Evolutionary conservation across 2,888 invertebrate species (phyloP).

Genomic region (Pegoplata infirma): DNA sequence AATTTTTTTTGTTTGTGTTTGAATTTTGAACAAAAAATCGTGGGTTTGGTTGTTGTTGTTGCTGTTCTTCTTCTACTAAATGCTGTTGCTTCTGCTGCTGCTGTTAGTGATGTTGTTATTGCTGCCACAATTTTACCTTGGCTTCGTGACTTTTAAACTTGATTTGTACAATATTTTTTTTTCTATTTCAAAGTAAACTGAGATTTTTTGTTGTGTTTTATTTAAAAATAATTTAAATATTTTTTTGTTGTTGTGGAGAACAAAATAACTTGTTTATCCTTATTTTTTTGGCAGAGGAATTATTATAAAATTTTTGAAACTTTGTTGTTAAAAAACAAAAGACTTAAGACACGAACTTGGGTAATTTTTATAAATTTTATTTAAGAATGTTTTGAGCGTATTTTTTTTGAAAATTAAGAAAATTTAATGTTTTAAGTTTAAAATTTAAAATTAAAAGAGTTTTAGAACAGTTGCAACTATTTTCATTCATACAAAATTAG

Average conservation of each 20-base stretch:
- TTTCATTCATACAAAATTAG: too few species aligned
- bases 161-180: conserved; percentile 56
- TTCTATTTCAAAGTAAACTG: conserved; percentile 10
- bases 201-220: conserved; percentile 9
- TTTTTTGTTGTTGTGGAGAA: not conserved
- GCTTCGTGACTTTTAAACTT: conserved; percentile 69
- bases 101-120: conserved; percentile 42
- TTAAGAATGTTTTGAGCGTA: too few species aligned
- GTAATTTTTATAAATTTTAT: too few species aligned
- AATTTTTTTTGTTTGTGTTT: not conserved
- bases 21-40: conserved; percentile 37
- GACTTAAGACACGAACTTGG: conserved; percentile 28
- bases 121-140: conserved; percentile 66
- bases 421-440: too few species aligned
- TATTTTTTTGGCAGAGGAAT: too few species aligned
- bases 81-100: conserved; percentile 42
- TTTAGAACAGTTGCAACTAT: too few species aligned
- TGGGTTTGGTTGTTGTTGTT: conserved; percentile 58
- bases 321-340: conserved; percentile 2
- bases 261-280: not conserved
- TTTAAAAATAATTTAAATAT: conserved; percentile 34
- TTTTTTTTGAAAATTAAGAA: too few species aligned
- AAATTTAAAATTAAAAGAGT: too few species aligned
- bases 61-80: conserved; percentile 45
- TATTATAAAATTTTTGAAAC: not conserved